Evolutionary conservation across 2,113 vertebrate genomes (phyloP).

Genomic region (Crotalus horridus): DNA sequence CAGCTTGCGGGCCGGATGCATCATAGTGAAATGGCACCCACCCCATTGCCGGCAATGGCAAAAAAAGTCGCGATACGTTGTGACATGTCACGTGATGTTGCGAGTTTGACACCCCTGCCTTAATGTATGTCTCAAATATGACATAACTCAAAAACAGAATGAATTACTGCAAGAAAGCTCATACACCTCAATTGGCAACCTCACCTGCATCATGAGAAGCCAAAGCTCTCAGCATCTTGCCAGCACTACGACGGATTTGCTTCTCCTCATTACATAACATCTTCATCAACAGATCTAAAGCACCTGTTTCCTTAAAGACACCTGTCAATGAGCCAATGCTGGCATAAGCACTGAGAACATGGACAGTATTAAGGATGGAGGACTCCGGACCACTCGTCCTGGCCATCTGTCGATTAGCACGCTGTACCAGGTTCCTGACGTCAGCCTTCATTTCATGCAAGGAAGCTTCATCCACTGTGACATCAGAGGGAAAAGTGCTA

Average conservation of each 20-base stretch:
- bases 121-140: background rate
- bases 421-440: conserved; percentile 81
- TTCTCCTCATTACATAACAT: conserved; percentile 88
- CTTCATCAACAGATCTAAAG: conserved; percentile 86
- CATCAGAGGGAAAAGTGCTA: conserved; percentile 58
- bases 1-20: too few species aligned
- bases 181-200: conserved; percentile 20
- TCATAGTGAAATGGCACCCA: too few species aligned
- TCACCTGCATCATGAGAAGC: conserved; percentile 88
- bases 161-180: background rate
- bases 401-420: conserved; percentile 83
- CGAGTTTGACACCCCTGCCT: too few species aligned
- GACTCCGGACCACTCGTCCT: conserved; percentile 70
- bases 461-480: conserved; percentile 78
- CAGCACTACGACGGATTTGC: conserved; percentile 84
- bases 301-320: conserved; percentile 88
- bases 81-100: too few species aligned
- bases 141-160: background rate
- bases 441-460: conserved; percentile 89
- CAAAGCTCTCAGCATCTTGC: conserved; percentile 88
- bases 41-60: too few species aligned
- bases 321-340: conserved; percentile 84
- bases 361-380: conserved; percentile 86
- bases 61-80: too few species aligned
- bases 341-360: conserved; percentile 91